Conservation (phyloP, 2,797 vertebrate genomes). For the Myripristis jacobus region DNA sequence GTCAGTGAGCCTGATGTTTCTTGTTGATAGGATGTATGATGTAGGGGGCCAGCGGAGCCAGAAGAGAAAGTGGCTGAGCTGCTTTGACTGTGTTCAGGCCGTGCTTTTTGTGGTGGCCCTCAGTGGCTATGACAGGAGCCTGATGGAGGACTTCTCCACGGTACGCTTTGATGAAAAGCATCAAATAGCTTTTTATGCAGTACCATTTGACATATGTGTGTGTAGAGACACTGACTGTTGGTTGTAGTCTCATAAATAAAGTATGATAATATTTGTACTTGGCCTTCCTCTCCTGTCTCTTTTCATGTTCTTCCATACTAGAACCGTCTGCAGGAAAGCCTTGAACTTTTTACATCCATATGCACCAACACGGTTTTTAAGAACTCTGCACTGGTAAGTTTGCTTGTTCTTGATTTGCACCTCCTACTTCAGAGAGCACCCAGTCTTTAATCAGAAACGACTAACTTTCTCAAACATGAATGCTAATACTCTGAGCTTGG, state of each 20-base stretch:
- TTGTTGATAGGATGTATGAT: conserved; percentile 77
- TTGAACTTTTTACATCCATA: conserved; percentile 74
- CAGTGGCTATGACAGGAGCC: conserved; percentile 78
- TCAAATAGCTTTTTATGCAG: neutral
- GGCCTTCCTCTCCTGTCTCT: neutral
- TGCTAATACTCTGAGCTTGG: neutral
- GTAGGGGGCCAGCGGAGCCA: conserved; percentile 78
- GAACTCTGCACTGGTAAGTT: conserved; percentile 74
- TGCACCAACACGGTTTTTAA: conserved; percentile 71
- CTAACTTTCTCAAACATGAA: neutral
- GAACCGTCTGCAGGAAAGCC: conserved; percentile 78
- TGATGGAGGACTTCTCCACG: conserved; percentile 56
- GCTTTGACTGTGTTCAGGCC: conserved; percentile 80
- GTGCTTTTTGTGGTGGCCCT: conserved; percentile 82
- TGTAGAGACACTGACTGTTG: no score
- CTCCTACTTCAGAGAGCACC: neutral
- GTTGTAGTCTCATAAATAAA: neutral
- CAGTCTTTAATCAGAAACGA: neutral
- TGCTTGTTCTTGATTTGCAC: neutral
- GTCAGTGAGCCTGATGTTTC: neutral
- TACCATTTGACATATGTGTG: neutral
- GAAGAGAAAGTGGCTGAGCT: conserved; percentile 82
- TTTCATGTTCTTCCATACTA: conserved; percentile 22
- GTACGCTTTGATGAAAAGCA: conserved; percentile 51
- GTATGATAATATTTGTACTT: neutral